These are phyloP conservation scores for Mionectes olivaceus DNA, from an alignment of 2,797 vertebrate genomes.

Conservation along the genomic window DNA sequence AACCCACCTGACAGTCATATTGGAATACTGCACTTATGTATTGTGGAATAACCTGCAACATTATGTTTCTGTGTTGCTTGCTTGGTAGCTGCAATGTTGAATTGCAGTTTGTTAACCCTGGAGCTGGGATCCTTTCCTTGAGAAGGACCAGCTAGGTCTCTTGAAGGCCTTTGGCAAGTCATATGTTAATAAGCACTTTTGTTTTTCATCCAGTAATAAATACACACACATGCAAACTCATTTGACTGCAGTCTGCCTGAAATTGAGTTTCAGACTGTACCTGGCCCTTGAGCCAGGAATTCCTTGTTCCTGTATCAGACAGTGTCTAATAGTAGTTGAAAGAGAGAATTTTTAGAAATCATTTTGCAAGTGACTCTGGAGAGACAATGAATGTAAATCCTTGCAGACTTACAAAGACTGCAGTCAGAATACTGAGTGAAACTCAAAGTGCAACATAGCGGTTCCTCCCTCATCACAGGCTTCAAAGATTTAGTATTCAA, in stretches of 20 bases:
- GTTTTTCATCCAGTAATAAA: background rate
- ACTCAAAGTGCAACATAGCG: background rate
- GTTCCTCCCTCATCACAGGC: slow-evolving; percentile 44
- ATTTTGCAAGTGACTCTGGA: slow-evolving; percentile 36
- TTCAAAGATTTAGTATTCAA: slow-evolving; percentile 60
- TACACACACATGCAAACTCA: background rate
- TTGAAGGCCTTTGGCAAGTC: background rate
- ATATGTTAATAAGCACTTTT: background rate
- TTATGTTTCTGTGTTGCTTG: background rate
- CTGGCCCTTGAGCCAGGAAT: slow-evolving; percentile 46
- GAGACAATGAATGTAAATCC: slow-evolving; percentile 67
- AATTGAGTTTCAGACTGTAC: slow-evolving; percentile 12
- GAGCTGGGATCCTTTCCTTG: background rate
- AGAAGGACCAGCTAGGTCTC: background rate
- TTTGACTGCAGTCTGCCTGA: background rate
- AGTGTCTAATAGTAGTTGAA: slow-evolving; percentile 46
- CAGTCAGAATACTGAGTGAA: slow-evolving; percentile 60
- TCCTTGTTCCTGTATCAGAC: slow-evolving; percentile 39
- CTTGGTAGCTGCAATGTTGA: background rate
- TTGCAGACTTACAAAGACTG: slow-evolving; percentile 44
- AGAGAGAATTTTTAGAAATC: slow-evolving; percentile 52
- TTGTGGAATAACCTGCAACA: background rate
- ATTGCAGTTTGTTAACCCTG: background rate
- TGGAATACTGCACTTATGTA: background rate
- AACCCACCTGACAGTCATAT: background rate